Evolutionary conservation across 37 sponge, comb jelly and placozoan genomes (phyloP).

Genomic region (Ephydatia muelleri): DNA sequence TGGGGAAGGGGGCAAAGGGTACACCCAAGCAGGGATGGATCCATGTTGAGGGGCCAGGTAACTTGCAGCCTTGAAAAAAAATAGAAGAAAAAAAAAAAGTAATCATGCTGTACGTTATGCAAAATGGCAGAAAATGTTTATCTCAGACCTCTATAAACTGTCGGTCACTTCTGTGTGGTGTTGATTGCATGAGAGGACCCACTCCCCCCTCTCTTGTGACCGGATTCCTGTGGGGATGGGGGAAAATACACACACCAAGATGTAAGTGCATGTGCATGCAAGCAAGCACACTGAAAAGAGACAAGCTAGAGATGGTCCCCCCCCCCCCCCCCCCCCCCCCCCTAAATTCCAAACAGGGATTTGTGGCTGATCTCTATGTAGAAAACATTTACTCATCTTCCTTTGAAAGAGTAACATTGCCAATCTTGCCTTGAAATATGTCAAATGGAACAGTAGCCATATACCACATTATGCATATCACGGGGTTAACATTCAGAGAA

Average conservation of each 20-base stretch:
- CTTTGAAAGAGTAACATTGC: no score
- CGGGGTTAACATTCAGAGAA: no score
- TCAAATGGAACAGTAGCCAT: no score
- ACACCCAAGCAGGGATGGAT: background rate
- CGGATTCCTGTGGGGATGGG: background rate
- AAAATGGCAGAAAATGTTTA: background rate
- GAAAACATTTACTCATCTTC: no score
- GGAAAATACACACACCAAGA: background rate
- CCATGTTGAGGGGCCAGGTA: background rate
- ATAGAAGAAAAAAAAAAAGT: background rate
- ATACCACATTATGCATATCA: no score
- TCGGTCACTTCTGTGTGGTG: background rate
- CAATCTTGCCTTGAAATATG: no score
- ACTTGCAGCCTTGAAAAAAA: background rate
- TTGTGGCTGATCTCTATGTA: no score
- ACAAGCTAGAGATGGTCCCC: no score
- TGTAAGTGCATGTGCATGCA: no score
- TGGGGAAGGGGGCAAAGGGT: background rate
- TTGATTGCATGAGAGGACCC: background rate
- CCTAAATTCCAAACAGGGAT: no score
- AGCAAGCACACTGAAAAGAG: no score
- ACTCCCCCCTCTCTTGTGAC: background rate
- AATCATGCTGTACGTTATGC: background rate
- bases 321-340: no score
- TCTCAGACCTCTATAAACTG: background rate